Conservation (phyloP, 2,113 vertebrate species). For the Pipa parva region DNA sequence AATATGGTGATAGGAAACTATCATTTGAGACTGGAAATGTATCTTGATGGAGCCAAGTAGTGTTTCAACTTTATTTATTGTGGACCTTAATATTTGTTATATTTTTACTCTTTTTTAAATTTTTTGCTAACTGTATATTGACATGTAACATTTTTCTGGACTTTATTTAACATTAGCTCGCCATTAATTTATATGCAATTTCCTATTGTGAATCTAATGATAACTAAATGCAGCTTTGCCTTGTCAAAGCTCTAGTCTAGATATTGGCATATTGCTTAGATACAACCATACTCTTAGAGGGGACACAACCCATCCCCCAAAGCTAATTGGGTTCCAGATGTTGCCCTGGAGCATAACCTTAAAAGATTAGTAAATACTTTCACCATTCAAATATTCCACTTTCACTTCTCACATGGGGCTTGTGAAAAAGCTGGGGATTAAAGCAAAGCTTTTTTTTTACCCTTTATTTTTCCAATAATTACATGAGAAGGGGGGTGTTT, state of each 20-base stretch:
- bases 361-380: slow-evolving; percentile 33
- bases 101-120: neutral
- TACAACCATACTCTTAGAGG: too few species aligned
- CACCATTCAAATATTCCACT: slow-evolving; percentile 15
- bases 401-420: slow-evolving; percentile 20
- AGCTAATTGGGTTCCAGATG: slow-evolving; percentile 10
- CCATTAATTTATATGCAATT: too few species aligned
- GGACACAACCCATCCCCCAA: neutral
- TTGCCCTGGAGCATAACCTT: slow-evolving; percentile 1
- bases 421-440: slow-evolving; percentile 24
- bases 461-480: slow-evolving; percentile 14
- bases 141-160: neutral
- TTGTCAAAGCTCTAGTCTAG: too few species aligned
- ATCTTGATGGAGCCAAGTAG: slow-evolving; percentile 5
- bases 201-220: too few species aligned
- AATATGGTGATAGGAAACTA: slow-evolving; percentile 34
- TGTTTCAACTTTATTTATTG: neutral
- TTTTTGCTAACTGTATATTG: neutral
- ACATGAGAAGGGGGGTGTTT: slow-evolving; percentile 20
- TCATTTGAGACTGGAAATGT: neutral
- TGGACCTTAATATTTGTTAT: neutral
- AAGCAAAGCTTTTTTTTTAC: slow-evolving; percentile 1
- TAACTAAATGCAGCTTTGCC: too few species aligned
- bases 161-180: neutral
- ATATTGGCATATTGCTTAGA: too few species aligned